phyloP scores from a whole-genome alignment of 2,888 invertebrate genomes.

The Metopia argyrocephala region DNA sequence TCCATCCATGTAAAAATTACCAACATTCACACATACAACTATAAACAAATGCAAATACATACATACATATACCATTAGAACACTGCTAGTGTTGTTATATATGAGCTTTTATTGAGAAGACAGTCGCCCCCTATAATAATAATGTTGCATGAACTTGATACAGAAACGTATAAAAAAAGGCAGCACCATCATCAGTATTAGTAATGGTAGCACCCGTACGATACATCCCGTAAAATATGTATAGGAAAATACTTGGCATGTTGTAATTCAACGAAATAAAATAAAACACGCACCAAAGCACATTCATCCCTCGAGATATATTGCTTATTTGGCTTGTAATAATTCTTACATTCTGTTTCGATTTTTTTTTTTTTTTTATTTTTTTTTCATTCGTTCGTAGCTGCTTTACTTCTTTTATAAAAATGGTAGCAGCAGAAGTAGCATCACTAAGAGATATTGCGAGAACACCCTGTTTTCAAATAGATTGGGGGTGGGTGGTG shows the following conservation, averaged over 20 bases:
- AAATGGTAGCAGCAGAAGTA: slow-evolving; percentile 15
- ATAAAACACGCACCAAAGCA: slow-evolving; percentile 78
- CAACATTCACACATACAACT: slow-evolving; percentile 29
- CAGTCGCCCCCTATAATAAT: slow-evolving; percentile 68
- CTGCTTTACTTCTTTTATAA: slow-evolving; percentile 3
- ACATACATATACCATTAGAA: too few relatives aligned
- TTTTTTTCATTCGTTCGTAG: slow-evolving; percentile 25
- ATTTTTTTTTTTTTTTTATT: background rate
- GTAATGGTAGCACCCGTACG: background rate
- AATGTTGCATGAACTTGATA: slow-evolving; percentile 64
- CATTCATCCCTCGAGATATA: slow-evolving; percentile 78
- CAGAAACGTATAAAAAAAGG: slow-evolving; percentile 62
- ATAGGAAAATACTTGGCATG: slow-evolving; percentile 41
- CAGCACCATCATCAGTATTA: slow-evolving; percentile 48
- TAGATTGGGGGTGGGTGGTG: slow-evolving; percentile 58
- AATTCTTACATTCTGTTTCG: slow-evolving; percentile 70
- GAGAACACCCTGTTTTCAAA: slow-evolving; percentile 53
- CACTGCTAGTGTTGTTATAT: slow-evolving; percentile 39
- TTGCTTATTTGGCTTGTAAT: slow-evolving; percentile 77
- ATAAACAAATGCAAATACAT: slow-evolving; percentile 25
- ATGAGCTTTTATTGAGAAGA: slow-evolving; percentile 68
- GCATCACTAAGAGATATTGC: slow-evolving; percentile 38
- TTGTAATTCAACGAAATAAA: slow-evolving; percentile 76
- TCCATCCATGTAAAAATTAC: slow-evolving; percentile 41
- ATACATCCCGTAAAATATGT: background rate